phyloP scores from a whole-genome alignment of 2,797 vertebrate species.

The Melanotaenia parkinsoni region DNA sequence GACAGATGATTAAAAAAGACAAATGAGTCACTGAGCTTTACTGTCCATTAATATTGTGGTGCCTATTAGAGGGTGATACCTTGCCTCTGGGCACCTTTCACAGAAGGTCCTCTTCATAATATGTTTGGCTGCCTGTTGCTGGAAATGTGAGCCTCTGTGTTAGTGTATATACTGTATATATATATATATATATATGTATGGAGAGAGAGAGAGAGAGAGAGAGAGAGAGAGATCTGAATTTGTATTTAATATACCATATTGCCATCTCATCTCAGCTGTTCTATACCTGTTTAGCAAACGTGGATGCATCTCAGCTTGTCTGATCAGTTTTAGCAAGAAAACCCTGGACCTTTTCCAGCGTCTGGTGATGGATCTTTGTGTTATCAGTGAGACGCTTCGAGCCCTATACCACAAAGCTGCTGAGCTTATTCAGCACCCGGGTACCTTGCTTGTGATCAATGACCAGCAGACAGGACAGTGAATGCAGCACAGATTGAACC shows the following conservation, averaged over 20 bases:
- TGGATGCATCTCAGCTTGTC: constrained; percentile 41
- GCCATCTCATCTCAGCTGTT: constrained; percentile 37
- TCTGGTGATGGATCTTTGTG: constrained; percentile 81
- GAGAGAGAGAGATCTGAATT: too few relatives aligned
- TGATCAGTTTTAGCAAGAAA: constrained; percentile 50
- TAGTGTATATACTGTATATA: too few relatives aligned
- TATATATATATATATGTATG: too few relatives aligned
- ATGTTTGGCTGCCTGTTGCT: constrained; percentile 20
- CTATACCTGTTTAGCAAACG: constrained; percentile 51
- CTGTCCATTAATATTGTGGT: constrained; percentile 74
- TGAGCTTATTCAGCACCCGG: constrained; percentile 85
- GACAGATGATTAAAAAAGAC: constrained; percentile 71
- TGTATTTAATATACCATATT: constrained; percentile 24
- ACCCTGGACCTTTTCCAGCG: constrained; percentile 58
- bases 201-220: too few relatives aligned
- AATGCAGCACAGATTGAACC: constrained; percentile 84
- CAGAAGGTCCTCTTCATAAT: constrained; percentile 35
- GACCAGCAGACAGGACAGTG: constrained; percentile 76
- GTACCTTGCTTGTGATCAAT: constrained; percentile 85
- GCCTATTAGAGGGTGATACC: constrained; percentile 66
- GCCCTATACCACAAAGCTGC: constrained; percentile 78
- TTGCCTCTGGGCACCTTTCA: constrained; percentile 61
- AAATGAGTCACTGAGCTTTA: constrained; percentile 71
- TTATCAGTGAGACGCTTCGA: constrained; percentile 78
- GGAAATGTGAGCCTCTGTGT: constrained; percentile 4